These are phyloP conservation scores for Agrilus cyanescens DNA, from an alignment of 2,888 invertebrate genomes.

Conservation along the genomic window DNA sequence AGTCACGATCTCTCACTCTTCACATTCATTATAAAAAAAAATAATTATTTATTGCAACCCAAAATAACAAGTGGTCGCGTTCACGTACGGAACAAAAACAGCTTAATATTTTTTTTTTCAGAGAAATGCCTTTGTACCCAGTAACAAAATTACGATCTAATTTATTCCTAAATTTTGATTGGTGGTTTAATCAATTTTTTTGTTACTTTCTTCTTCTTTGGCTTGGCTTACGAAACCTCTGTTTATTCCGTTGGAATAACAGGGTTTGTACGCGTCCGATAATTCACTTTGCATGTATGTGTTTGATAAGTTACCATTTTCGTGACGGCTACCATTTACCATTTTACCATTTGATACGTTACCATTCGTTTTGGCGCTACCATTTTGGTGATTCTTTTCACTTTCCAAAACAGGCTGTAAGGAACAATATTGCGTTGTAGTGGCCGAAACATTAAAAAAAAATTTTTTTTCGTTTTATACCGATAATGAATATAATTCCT, in stretches of 20 bases:
- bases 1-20: background rate
- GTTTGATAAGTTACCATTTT: conserved; percentile 29
- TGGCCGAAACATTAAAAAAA: background rate
- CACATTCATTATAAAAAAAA: no score
- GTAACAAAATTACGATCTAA: background rate
- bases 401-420: conserved; percentile 54
- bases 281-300: conserved; percentile 42
- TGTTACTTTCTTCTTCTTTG: background rate
- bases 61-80: no score
- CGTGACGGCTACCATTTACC: conserved; percentile 33
- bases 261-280: conserved; percentile 45
- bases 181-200: background rate
- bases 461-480: background rate
- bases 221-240: conserved; percentile 44
- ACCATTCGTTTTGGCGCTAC: conserved; percentile 14
- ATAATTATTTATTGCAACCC: no score
- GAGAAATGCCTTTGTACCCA: background rate
- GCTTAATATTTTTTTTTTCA: background rate
- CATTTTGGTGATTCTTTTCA: conserved; percentile 12
- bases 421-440: conserved; percentile 7
- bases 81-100: no score
- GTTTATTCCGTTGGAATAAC: conserved; percentile 51
- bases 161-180: background rate
- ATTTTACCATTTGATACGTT: conserved; percentile 26
- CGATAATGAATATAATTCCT: no score